These are phyloP conservation scores for Meda fulgida DNA, from an alignment of 2,797 vertebrate species.

Conservation along the genomic window DNA sequence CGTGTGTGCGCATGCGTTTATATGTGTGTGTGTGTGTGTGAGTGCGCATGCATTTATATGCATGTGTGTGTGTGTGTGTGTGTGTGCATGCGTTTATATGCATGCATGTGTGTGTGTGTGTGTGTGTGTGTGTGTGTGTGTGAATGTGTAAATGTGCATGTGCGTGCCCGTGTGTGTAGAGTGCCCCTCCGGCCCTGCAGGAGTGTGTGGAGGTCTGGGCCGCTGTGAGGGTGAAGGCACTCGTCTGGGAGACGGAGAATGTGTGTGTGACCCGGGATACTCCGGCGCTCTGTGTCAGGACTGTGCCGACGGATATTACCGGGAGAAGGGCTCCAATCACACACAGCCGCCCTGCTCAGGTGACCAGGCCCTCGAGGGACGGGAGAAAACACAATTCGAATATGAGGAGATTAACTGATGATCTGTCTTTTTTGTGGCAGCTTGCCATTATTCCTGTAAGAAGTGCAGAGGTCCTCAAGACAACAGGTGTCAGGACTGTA, in stretches of 20 bases:
- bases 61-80: too few species aligned
- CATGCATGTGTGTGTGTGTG: rapidly evolving
- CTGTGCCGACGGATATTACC: conserved; percentile 91
- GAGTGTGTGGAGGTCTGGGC: conserved; percentile 79
- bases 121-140: too few species aligned
- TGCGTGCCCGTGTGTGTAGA: conserved; percentile 61
- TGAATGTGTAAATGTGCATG: rapidly evolving
- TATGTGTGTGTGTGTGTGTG: too few species aligned
- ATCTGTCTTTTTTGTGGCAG: conserved; percentile 67
- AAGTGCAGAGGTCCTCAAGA: conserved; percentile 89
- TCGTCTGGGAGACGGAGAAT: conserved; percentile 88
- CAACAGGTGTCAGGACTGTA: conserved; percentile 90
- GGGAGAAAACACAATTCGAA: not conserved
- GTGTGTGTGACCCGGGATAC: conserved; percentile 91
- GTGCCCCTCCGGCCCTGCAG: conserved; percentile 74
- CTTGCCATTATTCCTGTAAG: conserved; percentile 90
- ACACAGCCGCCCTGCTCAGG: conserved; percentile 81
- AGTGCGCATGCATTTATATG: too few species aligned
- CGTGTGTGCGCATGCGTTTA: too few species aligned
- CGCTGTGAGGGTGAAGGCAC: conserved; percentile 92
- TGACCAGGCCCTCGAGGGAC: conserved; percentile 44
- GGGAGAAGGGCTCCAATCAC: conserved; percentile 86
- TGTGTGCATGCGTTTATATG: too few species aligned
- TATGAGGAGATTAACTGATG: not conserved
- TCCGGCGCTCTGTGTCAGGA: conserved; percentile 87